phyloP scores from a whole-genome alignment of 2,888 invertebrate genomes.

The Cerastis leucographa region DNA sequence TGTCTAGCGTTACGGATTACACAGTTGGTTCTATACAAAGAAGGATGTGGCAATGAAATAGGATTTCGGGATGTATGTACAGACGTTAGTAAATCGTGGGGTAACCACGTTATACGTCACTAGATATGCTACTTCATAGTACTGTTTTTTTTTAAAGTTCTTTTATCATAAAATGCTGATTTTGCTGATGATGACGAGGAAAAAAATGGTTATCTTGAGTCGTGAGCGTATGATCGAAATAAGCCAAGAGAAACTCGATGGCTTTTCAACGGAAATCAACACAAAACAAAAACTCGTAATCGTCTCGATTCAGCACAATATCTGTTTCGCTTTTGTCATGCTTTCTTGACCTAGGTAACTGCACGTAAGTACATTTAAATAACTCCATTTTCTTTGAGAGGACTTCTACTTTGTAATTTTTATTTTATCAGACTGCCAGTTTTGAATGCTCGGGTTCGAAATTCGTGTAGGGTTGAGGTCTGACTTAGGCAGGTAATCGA shows the following conservation, averaged over 20 bases:
- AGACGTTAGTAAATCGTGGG: conserved; percentile 7
- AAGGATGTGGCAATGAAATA: conserved; percentile 40
- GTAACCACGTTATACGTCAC: neutral
- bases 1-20: conserved; percentile 48
- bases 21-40: conserved; percentile 33
- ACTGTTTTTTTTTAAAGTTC: neutral
- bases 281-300: conserved; percentile 66
- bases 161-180: neutral
- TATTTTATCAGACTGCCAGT: neutral
- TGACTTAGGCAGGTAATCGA: conserved; percentile 39
- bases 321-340: conserved; percentile 69
- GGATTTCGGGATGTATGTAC: conserved; percentile 31
- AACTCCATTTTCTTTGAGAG: conserved; percentile 16
- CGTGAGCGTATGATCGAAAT: conserved; percentile 16
- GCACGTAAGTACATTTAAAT: conserved; percentile 31
- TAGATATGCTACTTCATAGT: neutral
- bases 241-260: conserved; percentile 60
- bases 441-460: conserved; percentile 8
- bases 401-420: conserved; percentile 1
- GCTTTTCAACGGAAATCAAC: conserved; percentile 56
- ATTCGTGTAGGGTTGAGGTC: conserved; percentile 11
- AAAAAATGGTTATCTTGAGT: conserved; percentile 6
- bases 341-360: conserved; percentile 75
- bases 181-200: neutral
- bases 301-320: conserved; percentile 61